These are phyloP conservation scores for Ctenopoma multispine DNA, from an alignment of 2,797 vertebrate species.

Conservation along the genomic window DNA sequence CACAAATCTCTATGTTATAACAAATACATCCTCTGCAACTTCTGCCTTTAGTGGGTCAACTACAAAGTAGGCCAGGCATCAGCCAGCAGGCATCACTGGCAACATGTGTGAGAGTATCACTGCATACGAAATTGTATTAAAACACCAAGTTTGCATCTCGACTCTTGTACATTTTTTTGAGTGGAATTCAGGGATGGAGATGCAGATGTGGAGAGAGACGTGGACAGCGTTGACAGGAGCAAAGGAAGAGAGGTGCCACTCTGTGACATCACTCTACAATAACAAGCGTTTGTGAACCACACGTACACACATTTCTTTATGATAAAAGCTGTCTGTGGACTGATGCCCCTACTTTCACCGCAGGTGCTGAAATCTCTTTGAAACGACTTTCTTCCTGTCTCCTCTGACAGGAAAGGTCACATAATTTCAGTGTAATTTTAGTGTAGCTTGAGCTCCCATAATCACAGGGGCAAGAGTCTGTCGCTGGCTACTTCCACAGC, in stretches of 20 bases:
- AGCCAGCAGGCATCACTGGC: too few relatives aligned
- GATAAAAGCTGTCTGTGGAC: slow-evolving; percentile 7
- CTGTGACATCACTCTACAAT: neutral
- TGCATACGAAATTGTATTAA: too few relatives aligned
- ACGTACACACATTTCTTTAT: neutral
- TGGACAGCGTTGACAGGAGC: too few relatives aligned
- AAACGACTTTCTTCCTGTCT: neutral
- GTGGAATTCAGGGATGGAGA: too few relatives aligned
- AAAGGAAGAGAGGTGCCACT: neutral
- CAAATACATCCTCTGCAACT: too few relatives aligned
- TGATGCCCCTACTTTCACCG: slow-evolving; percentile 13
- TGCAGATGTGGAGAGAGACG: too few relatives aligned
- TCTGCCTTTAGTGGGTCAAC: too few relatives aligned
- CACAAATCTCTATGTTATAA: too few relatives aligned
- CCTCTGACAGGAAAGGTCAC: slow-evolving; percentile 22
- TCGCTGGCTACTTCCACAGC: slow-evolving; percentile 11
- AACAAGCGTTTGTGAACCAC: neutral
- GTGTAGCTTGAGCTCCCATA: slow-evolving; percentile 21
- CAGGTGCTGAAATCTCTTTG: slow-evolving; percentile 6
- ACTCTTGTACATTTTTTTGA: too few relatives aligned
- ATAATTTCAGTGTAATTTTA: slow-evolving; percentile 33
- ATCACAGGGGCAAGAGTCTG: slow-evolving; percentile 28
- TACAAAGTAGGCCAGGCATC: too few relatives aligned
- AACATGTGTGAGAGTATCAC: too few relatives aligned
- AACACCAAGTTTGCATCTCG: too few relatives aligned